Conservation (phyloP, 1,140 invertebrate genomes). For the Drosophila baimaii region DNA sequence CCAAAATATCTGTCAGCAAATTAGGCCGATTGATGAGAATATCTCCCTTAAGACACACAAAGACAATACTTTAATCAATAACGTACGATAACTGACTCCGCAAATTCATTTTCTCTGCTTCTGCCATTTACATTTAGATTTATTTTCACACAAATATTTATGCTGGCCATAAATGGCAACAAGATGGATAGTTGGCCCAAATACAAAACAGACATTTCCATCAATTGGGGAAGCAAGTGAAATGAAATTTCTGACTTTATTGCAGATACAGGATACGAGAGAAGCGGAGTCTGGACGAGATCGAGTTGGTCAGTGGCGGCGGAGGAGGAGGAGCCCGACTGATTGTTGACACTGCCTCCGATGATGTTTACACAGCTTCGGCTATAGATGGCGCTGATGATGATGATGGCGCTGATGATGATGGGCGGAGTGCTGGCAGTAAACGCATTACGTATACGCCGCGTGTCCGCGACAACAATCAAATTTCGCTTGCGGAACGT, state of each 20-base stretch:
- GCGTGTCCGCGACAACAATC: constrained; percentile 58
- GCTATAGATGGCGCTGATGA: constrained; percentile 1
- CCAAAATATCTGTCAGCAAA: constrained; percentile 14
- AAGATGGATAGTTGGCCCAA: constrained; percentile 56
- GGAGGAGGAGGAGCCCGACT: constrained; percentile 9
- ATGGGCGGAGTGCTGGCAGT: constrained; percentile 40
- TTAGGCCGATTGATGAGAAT: background rate
- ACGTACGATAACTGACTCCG: constrained; percentile 9
- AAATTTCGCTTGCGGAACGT: constrained; percentile 51
- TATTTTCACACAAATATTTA: constrained; percentile 68
- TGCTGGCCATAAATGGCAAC: constrained; percentile 28
- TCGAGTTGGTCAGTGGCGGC: constrained; percentile 2
- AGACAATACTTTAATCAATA: constrained; percentile 18
- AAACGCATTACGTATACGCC: constrained; percentile 68
- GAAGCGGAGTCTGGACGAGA: constrained; percentile 44
- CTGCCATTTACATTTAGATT: constrained; percentile 64
- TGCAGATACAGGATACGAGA: constrained; percentile 57
- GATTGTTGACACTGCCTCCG: constrained; percentile 62
- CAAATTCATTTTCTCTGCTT: constrained; percentile 20
- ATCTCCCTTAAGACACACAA: background rate
- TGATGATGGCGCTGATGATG: constrained; percentile 22
- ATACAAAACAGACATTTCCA: constrained; percentile 22
- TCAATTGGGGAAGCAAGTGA: constrained; percentile 29
- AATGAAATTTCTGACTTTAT: constrained; percentile 41
- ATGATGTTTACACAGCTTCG: constrained; percentile 28